Evolutionary conservation across 2,888 invertebrate genomes (phyloP), one percentile per base, ranked within the genome.

Genomic region (Tetragnatha montana): DNA sequence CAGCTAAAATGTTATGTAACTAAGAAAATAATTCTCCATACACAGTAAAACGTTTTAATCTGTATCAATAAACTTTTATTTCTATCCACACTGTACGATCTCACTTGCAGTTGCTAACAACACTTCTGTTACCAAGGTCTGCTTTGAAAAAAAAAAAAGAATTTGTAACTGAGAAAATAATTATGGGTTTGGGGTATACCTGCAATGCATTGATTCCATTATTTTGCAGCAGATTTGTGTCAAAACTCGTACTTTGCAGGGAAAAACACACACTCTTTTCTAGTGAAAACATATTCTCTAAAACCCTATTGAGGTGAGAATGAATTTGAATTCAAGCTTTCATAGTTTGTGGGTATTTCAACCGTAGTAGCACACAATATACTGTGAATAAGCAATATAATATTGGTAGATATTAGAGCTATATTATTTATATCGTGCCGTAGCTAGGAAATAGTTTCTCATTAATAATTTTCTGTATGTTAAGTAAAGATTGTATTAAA

Each of bases 1-100:
- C 60, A 60, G 10, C 60, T 60, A 17, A 60, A 60, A 60, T 17
- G 60, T 60, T 60, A 17, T 0, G 60, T 17, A 60, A 4, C 60
- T 17, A 60, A 60, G 60, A 60, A 60, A 60, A 60, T 60, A 10
- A 60, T 60, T 60, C 60, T 10, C 4, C 17, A 17, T 60, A 60
- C 17, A 17, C 60, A 60, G 60, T 60, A 60, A 60, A 60, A 60
- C 14, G 60, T 60, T 60, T 60, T 60, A 60, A 60, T 60, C 60
- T 60, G 60, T 60, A 60, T 60, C 60, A 60, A 60, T 60, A 60
- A 60, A 60, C 60, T 60, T 60, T 60, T 60, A 60, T 60, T 60
- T 60, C 60, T 60, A 60, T 1, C 60, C 60, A 60, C 60, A 60
- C 60, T 60, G 10, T 17, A 10, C 60, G 17, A 60, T 8, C 17